Evolutionary conservation across 2,888 invertebrate species (phyloP).

Genomic region (Monoplex corrugatus): DNA sequence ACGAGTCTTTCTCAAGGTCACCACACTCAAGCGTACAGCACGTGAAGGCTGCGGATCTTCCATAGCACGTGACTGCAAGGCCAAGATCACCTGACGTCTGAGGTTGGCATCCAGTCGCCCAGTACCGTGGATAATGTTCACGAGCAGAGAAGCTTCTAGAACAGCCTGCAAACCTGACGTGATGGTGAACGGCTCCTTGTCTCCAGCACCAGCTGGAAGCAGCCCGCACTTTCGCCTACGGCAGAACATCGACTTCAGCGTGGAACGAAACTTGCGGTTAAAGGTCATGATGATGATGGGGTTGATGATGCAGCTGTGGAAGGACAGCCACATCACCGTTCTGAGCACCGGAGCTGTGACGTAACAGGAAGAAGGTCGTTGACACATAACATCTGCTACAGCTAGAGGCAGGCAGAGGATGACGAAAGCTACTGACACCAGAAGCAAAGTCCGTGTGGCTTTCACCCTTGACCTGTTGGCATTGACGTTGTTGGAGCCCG

Average conservation of each 20-base stretch:
- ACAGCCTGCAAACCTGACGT: conserved; percentile 64
- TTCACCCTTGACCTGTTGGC: conserved; percentile 61
- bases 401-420: conserved; percentile 62
- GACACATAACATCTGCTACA: conserved; percentile 58
- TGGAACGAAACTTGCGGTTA: conserved; percentile 66
- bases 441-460: conserved; percentile 67
- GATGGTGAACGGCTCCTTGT: conserved; percentile 62
- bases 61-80: background rate
- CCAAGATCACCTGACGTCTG: conserved; percentile 36
- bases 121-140: conserved; percentile 52
- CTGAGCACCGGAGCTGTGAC: conserved; percentile 51
- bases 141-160: conserved; percentile 62
- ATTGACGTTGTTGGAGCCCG: conserved; percentile 55
- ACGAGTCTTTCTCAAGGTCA: conserved; percentile 43
- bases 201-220: background rate
- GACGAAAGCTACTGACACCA: conserved; percentile 62
- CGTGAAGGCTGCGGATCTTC: background rate
- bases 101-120: conserved; percentile 19
- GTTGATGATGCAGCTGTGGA: conserved; percentile 63
- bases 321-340: conserved; percentile 61
- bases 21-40: background rate
- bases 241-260: conserved; percentile 56
- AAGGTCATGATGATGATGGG: conserved; percentile 66
- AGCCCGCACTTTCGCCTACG: conserved; percentile 48
- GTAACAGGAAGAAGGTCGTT: background rate